Percentiles rank a stretch among this genome's conserved stretches.
phyloP scores from a whole-genome alignment of 2,797 vertebrate species.

The Pempheris klunzingeri region DNA sequence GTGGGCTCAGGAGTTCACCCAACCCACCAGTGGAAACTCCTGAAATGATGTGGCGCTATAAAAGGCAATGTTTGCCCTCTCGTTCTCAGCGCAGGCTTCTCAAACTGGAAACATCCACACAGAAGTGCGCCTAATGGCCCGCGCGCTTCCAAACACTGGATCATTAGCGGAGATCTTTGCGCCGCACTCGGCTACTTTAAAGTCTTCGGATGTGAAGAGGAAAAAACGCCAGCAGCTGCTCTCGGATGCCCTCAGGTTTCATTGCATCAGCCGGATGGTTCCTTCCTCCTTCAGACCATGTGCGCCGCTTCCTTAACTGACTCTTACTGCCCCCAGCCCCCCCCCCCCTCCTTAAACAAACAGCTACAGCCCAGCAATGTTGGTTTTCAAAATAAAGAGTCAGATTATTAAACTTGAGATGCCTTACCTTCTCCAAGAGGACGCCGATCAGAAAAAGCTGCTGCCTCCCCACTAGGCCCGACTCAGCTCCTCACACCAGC shows the following conservation, averaged over 20 bases:
- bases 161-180: not conserved
- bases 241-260: not conserved
- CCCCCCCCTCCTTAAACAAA: too few species aligned
- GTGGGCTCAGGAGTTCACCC: constrained; percentile 18
- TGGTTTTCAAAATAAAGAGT: too few species aligned
- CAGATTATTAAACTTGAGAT: not conserved
- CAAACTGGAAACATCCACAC: not conserved
- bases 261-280: constrained; percentile 68
- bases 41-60: constrained; percentile 37
- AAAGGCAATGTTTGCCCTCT: constrained; percentile 38
- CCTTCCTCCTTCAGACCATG: constrained; percentile 18
- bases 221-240: not conserved
- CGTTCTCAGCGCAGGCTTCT: not conserved
- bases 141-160: fast-evolving
- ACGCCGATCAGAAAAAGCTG: not conserved
- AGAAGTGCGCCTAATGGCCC: not conserved
- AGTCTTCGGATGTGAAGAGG: not conserved
- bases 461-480: too few species aligned
- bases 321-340: not conserved
- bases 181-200: not conserved
- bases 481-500: not conserved
- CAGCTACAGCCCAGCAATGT: too few species aligned
- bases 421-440: constrained; percentile 44
- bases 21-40: not conserved
- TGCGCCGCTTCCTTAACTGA: constrained; percentile 12